A percentile compares a stretch with the other conserved stretches of the same genome.
Conservation (phyloP, 2,113 vertebrate species). For the Climacteris rufus region DNA sequence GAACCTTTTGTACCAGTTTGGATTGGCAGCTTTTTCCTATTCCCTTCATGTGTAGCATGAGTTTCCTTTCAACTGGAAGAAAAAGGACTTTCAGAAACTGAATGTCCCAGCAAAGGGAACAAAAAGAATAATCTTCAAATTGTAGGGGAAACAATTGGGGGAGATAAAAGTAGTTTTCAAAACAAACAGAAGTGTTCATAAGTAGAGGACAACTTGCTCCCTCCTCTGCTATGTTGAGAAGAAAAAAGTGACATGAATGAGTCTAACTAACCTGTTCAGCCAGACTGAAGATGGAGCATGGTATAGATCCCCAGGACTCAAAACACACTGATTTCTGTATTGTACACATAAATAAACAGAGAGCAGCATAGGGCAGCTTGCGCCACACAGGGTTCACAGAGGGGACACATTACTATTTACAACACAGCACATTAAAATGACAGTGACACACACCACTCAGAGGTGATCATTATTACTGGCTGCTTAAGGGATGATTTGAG, state of each 20-base stretch:
- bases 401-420: background rate
- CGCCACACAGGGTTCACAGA: background rate
- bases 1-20: background rate
- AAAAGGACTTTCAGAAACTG: background rate
- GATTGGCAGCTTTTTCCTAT: background rate
- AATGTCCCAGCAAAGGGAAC: background rate
- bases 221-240: background rate
- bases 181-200: background rate
- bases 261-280: background rate
- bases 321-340: background rate
- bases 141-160: background rate
- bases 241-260: background rate
- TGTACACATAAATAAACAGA: background rate
- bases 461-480: slow-evolving; percentile 59
- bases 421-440: slow-evolving; percentile 14
- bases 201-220: background rate
- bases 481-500: slow-evolving; percentile 65
- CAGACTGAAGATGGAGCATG: background rate
- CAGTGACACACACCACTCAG: slow-evolving; percentile 49
- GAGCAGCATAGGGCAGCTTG: background rate
- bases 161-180: background rate
- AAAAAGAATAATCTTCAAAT: background rate
- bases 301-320: background rate
- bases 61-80: background rate
- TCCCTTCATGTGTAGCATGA: rapidly evolving